Conservation (phyloP, 2,113 vertebrate species). For the Chrysochloris asiatica region DNA sequence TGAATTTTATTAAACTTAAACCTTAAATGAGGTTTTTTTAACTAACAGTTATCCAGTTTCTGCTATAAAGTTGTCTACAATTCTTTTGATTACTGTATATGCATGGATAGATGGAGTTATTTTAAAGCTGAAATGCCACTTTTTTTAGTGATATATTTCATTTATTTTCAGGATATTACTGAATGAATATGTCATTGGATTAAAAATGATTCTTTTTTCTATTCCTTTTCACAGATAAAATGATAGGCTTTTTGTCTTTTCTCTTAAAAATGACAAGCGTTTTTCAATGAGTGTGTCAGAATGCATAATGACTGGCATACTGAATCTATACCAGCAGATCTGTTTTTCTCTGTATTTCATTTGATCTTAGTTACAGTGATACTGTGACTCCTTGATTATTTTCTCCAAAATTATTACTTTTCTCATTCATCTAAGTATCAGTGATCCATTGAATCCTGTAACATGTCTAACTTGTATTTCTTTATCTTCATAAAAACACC, state of each 20-base stretch:
- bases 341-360: slow-evolving; percentile 34
- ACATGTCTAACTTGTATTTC: background rate
- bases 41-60: slow-evolving; percentile 15
- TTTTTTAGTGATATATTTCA: background rate
- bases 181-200: slow-evolving; percentile 40
- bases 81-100: background rate
- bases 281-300: background rate
- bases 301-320: background rate
- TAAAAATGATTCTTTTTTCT: slow-evolving; percentile 52
- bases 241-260: slow-evolving; percentile 7
- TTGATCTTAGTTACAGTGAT: slow-evolving; percentile 13
- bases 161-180: slow-evolving; percentile 25
- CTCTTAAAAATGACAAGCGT: slow-evolving; percentile 14
- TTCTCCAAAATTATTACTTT: slow-evolving; percentile 21
- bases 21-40: slow-evolving; percentile 57
- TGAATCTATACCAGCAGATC: background rate
- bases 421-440: slow-evolving; percentile 41
- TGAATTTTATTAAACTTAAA: slow-evolving; percentile 63
- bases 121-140: slow-evolving; percentile 13
- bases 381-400: background rate
- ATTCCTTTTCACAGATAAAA: slow-evolving; percentile 31
- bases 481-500: background rate
- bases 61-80: background rate
- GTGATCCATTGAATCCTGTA: background rate
- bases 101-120: background rate